Evolutionary conservation across 30 jellyfish, hydroid and myxozoan genomes (phyloP).

Genomic region (Turritopsis dohrnii): DNA sequence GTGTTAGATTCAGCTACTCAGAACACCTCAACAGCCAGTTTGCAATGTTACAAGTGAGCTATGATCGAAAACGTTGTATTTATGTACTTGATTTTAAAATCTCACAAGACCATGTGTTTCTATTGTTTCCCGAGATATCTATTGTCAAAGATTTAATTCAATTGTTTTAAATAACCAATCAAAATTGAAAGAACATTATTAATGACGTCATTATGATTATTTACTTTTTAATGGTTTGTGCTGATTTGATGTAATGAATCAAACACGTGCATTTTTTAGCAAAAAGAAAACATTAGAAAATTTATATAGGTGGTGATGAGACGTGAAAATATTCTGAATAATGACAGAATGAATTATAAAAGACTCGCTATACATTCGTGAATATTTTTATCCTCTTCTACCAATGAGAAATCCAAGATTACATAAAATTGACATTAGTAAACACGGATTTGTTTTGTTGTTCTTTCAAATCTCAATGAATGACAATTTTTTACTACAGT

Average conservation of each 20-base stretch:
- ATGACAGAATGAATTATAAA: neutral
- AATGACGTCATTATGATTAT: neutral
- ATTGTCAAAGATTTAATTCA: neutral
- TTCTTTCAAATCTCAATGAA: neutral
- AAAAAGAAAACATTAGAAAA: too few relatives aligned
- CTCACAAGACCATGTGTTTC: neutral
- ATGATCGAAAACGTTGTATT: neutral
- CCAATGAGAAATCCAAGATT: neutral
- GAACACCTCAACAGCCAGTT: neutral
- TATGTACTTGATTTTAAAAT: neutral
- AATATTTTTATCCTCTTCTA: neutral
- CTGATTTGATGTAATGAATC: neutral
- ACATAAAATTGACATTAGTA: neutral
- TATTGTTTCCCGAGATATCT: neutral
- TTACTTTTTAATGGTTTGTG: neutral
- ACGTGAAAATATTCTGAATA: neutral
- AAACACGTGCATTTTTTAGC: neutral
- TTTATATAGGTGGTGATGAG: neutral
- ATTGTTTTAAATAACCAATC: neutral
- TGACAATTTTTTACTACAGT: neutral
- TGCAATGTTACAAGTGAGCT: neutral
- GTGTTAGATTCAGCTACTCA: neutral
- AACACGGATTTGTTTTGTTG: neutral
- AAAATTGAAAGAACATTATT: neutral
- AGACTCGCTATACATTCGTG: neutral